Base-by-base conservation (phyloP, 2,888 invertebrate species). In the Griposia aprilina region DNA sequence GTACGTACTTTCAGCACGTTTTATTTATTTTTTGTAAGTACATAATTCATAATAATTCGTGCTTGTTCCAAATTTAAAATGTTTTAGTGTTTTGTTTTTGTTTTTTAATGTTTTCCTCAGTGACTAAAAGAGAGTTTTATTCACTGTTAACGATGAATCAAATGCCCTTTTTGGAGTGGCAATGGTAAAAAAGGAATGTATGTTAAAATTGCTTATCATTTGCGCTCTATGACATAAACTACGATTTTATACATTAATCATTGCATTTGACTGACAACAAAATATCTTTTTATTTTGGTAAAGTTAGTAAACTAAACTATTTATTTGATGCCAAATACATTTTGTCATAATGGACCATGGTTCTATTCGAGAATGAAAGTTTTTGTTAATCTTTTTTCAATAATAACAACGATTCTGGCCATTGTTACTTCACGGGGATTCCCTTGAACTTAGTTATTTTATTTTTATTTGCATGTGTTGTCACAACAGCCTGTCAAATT, bases 391-490 rank as follows among this genome's bases (percentile, higher is more conserved):
- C 2, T 59, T 59, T 26, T 59, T 59, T 26, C 15, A n/a, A n/a
- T n/a, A 26, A 59, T 26, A 26, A 26, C 26, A 59, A 57, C n/a
- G 57, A n/a, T 2, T n/a, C n/a, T n/a, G n/a, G n/a, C n/a, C n/a
- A 26, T 59, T 15, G n/a, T 26, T 23, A 8, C 6, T 30, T 45
- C 30, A 5, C 20, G 45, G 55, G 65, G 30, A 55, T 60, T 65
- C 48, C 74, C 30, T 65, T 36, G 30, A 23, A 50, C 36, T 6
- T n/a, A 36, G 4, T 41, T 79, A 36, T 48, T 55, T 77, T 67
- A 30, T 67, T 62, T 17, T 59, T 83, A 41, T 55, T 57, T 36
- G 67, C 15, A 17, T 48, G 20, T 17, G 13, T 45, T 59, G 23
- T 17, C 52, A 17, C 30, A 65, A 17, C 30, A 65, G 30, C 48